phyloP scores from a whole-genome alignment of 2,113 vertebrate species.

The Heloderma charlesbogerti region DNA sequence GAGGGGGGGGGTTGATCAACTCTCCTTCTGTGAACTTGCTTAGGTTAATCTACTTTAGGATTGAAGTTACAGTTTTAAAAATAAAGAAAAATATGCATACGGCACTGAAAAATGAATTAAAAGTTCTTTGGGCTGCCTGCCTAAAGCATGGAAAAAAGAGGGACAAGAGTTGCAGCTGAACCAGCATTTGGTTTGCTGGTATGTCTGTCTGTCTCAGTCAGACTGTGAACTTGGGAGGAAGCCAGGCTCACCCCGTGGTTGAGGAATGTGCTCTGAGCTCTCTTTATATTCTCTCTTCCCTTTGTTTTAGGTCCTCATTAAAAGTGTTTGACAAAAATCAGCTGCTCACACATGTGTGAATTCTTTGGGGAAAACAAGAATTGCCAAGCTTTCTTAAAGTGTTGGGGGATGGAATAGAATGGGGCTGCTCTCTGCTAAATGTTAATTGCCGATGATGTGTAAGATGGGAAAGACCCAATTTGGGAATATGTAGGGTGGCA shows the following conservation, averaged over 20 bases:
- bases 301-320: not conserved
- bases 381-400: not conserved
- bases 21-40: not conserved
- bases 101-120: not conserved
- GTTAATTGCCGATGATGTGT: not conserved
- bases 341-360: not conserved
- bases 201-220: not conserved
- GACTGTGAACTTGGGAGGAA: not conserved
- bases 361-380: not conserved
- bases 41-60: not conserved
- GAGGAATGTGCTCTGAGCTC: not conserved
- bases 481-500: not conserved
- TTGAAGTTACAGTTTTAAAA: not conserved
- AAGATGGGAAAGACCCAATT: not conserved
- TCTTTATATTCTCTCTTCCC: not conserved
- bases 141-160: not conserved
- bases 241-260: not conserved
- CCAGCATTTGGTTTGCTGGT: not conserved
- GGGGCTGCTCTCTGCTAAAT: not conserved
- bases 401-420: not conserved
- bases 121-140: too few relatives aligned
- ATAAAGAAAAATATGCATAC: not conserved
- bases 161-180: not conserved
- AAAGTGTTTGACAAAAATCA: not conserved
- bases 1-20: rapidly evolving